Base-by-base conservation (phyloP, 2,113 vertebrate genomes). In the Rousettus leschenaultii region DNA sequence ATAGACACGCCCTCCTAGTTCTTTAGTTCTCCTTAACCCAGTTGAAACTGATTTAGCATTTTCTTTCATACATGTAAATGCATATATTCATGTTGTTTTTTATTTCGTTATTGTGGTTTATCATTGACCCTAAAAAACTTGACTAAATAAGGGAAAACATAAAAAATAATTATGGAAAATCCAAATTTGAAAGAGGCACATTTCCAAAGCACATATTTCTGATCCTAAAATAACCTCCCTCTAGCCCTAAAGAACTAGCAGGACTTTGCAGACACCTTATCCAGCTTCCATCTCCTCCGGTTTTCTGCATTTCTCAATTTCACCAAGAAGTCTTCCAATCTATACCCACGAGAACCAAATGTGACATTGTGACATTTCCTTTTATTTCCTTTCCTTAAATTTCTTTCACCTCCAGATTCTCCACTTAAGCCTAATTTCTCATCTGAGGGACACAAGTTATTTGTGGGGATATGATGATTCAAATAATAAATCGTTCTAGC, bases 141-240 rank as follows among this genome's bases (percentile, higher is more conserved):
- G 77, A 96, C 51, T 86, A 96, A 95, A 85, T 88, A 93, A 95
- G 40, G 38, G 45, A 91, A 6, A 93, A 95, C 28, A 24, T 79
- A 83, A 77, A 53, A 95, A 92, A 96, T 59, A 89, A 95, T 84
- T 95, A 74, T 57, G 45, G 79, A 89, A 96, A 70, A 92, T 90
- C 45, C 16, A 95, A 94, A 92, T 28, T 78, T 11, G n/a, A 89
- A 95, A 71, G 16, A 91, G 92, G 87, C 73, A n/a, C 18, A 61
- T 82, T 97, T 88, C 95, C 73, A 95, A 97, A 92, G 71, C n/a
- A 96, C 12, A 30, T 85, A 87, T 91, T 97, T 97, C 91, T 92
- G 80, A 79, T 92, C 48, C 90, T 96, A 94, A 94, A 97, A 97
- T 95, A 97, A 94, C 45, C 33, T 90, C 45, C 57, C 33, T 77